Conservation (phyloP, 2,113 vertebrate species). For the Brachyistius frenatus region DNA sequence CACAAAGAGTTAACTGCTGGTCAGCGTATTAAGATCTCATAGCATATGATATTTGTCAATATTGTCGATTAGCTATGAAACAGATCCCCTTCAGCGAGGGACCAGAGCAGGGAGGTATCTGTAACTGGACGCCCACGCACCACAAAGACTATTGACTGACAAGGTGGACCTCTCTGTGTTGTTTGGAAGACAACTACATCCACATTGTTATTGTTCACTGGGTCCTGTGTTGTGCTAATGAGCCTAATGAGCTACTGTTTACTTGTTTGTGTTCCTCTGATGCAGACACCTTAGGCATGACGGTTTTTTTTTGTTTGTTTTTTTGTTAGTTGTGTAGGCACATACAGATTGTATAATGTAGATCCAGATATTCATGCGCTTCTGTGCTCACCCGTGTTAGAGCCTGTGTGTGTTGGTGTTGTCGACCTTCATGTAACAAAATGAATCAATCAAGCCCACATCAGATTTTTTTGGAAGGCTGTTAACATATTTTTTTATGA, state of each 20-base stretch:
- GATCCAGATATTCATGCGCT: not conserved
- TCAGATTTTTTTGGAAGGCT: too few species aligned
- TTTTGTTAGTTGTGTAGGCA: conserved; percentile 35
- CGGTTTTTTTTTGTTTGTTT: not conserved
- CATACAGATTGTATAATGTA: not conserved
- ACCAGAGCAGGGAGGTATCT: conserved; percentile 59
- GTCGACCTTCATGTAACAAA: too few species aligned
- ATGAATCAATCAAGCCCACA: too few species aligned
- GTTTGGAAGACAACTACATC: conserved; percentile 17
- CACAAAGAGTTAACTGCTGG: conserved; percentile 62
- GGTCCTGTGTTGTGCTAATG: conserved; percentile 57
- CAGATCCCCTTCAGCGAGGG: conserved; percentile 72
- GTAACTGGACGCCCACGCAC: conserved; percentile 73
- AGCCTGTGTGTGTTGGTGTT: too few species aligned
- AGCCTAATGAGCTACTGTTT: conserved; percentile 69
- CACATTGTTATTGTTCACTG: not conserved
- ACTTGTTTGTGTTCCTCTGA: conserved; percentile 44
- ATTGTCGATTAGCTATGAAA: conserved; percentile 80
- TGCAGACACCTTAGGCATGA: conserved; percentile 58
- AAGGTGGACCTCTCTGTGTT: conserved; percentile 67
- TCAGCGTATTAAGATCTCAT: conserved; percentile 33
- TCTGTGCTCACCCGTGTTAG: too few species aligned
- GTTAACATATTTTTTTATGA: too few species aligned
- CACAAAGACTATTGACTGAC: conserved; percentile 62
- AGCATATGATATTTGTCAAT: conserved; percentile 81